These are phyloP conservation scores for Hymenopus coronatus DNA, from an alignment of 2,888 invertebrate genomes.

Conservation along the genomic window DNA sequence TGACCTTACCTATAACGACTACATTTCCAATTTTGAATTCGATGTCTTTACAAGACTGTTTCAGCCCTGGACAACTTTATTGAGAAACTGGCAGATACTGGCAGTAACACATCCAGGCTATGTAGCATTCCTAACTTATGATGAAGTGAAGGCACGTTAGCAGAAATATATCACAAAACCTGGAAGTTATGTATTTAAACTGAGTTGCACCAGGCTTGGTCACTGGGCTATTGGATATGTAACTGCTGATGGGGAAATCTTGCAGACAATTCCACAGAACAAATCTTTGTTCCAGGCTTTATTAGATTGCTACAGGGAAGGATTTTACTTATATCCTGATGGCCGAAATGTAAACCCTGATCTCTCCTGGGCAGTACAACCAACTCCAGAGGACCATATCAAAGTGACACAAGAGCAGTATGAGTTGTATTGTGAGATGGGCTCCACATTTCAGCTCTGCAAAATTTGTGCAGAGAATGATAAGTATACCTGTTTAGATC, in stretches of 20 bases:
- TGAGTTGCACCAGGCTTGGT: slow-evolving; percentile 96
- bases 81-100: slow-evolving; percentile 97
- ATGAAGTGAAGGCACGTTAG: slow-evolving; percentile 97
- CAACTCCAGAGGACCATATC: slow-evolving; percentile 96
- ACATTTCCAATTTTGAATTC: slow-evolving; percentile 99
- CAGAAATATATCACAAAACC: slow-evolving; percentile 96
- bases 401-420: slow-evolving; percentile 98
- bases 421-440: slow-evolving; percentile 99
- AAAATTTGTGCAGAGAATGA: slow-evolving; percentile 99
- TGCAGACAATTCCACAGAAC: slow-evolving; percentile 99
- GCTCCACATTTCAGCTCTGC: slow-evolving; percentile 98
- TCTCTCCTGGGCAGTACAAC: slow-evolving; percentile 91
- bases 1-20: slow-evolving; percentile 98
- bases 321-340: slow-evolving; percentile 96
- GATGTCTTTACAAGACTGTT: slow-evolving; percentile 99
- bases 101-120: slow-evolving; percentile 99
- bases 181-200: slow-evolving; percentile 79
- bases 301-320: slow-evolving; percentile 94
- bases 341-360: slow-evolving; percentile 95
- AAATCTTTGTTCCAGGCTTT: slow-evolving; percentile 98
- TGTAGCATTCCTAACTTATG: slow-evolving; percentile 98
- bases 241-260: slow-evolving; percentile 94
- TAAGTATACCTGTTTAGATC: slow-evolving; percentile 98
- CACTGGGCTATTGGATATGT: slow-evolving; percentile 99
- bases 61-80: slow-evolving; percentile 96